Evolutionary conservation across 2,113 vertebrate species (phyloP).

Genomic region (Ctenodactylus gundi): DNA sequence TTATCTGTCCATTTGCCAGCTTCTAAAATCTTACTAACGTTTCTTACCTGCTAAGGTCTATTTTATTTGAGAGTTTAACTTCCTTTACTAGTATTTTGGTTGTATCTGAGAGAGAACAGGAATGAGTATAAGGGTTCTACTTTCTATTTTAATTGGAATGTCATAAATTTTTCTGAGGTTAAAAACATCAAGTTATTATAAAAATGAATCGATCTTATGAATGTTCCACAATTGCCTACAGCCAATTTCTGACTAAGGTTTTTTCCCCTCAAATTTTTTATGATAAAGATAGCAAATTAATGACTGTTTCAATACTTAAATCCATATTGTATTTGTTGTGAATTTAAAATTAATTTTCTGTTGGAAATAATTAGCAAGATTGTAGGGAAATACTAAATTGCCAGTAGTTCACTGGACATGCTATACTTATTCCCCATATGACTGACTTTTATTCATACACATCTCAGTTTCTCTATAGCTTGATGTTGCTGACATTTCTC

Average conservation of each 20-base stretch:
- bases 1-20: background rate
- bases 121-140: background rate
- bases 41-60: background rate
- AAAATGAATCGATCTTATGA: background rate
- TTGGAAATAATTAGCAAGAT: background rate
- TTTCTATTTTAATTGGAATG: background rate
- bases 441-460: background rate
- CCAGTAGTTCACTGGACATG: background rate
- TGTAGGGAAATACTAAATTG: background rate
- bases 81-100: conserved; percentile 25
- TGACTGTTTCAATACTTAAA: background rate
- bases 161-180: background rate
- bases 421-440: background rate
- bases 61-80: background rate
- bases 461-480: background rate
- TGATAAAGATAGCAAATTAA: background rate
- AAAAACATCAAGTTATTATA: conserved; percentile 1
- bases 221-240: background rate
- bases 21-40: background rate
- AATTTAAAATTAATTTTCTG: background rate
- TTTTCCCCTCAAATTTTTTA: background rate
- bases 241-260: background rate
- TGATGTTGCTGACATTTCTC: background rate
- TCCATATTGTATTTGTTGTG: background rate
- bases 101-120: background rate